Percentiles rank a stretch among this genome's conserved stretches.
Evolutionary conservation across 2,888 invertebrate species (phyloP).

Genomic region (Alsophila aescularia): DNA sequence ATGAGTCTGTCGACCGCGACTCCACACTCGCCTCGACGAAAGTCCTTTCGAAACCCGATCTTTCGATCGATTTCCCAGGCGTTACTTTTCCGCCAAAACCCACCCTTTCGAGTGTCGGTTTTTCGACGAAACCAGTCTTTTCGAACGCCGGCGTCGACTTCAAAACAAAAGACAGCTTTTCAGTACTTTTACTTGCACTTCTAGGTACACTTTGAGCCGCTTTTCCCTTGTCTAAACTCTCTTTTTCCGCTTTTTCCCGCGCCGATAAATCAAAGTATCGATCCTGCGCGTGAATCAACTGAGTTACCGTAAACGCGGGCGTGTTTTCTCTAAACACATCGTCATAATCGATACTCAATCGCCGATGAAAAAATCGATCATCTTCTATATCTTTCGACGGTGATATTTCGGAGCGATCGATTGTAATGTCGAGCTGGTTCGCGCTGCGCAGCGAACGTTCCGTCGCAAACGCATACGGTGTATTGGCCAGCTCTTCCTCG

Average conservation of each 20-base stretch:
- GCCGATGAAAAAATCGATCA: constrained; percentile 67
- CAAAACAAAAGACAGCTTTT: constrained; percentile 13
- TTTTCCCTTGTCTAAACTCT: not conserved
- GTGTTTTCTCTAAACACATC: constrained; percentile 57
- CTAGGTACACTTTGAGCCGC: not conserved
- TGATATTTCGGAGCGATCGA: constrained; percentile 57
- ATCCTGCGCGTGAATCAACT: constrained; percentile 78
- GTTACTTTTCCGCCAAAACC: not conserved
- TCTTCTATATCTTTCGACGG: constrained; percentile 71
- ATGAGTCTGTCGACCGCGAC: constrained; percentile 54
- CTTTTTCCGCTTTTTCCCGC: constrained; percentile 35
- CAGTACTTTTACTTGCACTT: not conserved
- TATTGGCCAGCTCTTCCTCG: constrained; percentile 79
- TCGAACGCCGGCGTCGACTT: constrained; percentile 38
- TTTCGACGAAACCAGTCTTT: not conserved
- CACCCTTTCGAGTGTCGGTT: not conserved
- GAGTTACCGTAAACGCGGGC: constrained; percentile 74
- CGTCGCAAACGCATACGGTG: constrained; percentile 79
- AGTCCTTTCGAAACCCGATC: constrained; percentile 8
- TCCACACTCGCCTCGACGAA: not conserved
- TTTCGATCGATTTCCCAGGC: not conserved
- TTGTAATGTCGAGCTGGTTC: constrained; percentile 66
- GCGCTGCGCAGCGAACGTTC: constrained; percentile 60
- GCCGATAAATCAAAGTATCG: constrained; percentile 73
- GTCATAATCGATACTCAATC: constrained; percentile 52